These are phyloP conservation scores for Lasius platythorax DNA, from an alignment of 2,888 invertebrate genomes.

Conservation along the genomic window DNA sequence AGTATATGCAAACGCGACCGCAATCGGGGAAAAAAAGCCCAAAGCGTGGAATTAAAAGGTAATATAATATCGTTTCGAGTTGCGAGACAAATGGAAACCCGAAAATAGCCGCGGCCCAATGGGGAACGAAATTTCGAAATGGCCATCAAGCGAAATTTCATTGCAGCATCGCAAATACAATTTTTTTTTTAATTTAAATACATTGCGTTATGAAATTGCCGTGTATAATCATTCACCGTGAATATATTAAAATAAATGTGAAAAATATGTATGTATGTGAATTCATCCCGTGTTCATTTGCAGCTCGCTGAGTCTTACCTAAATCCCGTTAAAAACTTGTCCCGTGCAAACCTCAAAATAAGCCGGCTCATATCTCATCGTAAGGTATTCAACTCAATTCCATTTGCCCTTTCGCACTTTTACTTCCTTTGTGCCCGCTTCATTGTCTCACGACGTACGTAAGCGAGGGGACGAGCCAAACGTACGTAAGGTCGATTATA, in stretches of 20 bases:
- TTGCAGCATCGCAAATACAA: conserved; percentile 8
- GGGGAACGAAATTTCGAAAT: conserved; percentile 32
- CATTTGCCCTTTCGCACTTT: conserved; percentile 68
- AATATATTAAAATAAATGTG: conserved; percentile 2
- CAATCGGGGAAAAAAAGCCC: conserved; percentile 32
- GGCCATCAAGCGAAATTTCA: conserved; percentile 3
- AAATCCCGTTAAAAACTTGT: conserved; percentile 27
- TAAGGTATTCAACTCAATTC: conserved; percentile 71
- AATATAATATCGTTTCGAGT: conserved; percentile 49
- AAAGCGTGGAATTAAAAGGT: conserved; percentile 43
- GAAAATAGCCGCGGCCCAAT: conserved; percentile 12
- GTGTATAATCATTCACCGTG: background rate
- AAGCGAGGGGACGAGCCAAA: conserved; percentile 32
- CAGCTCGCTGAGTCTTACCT: background rate
- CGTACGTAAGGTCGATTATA: conserved; percentile 74
- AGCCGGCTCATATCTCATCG: conserved; percentile 65
- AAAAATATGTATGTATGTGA: background rate
- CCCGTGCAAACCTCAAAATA: conserved; percentile 17
- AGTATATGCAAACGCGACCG: background rate
- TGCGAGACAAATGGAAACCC: conserved; percentile 41
- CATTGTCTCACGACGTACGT: conserved; percentile 67
- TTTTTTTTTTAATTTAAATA: conserved; percentile 40
- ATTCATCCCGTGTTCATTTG: background rate
- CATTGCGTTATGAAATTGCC: conserved; percentile 39
- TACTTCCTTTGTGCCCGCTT: conserved; percentile 70